These are phyloP conservation scores for Hippasteria phrygiana DNA, from an alignment of 53 echinoderm and acorn worm genomes.

Conservation along the genomic window DNA sequence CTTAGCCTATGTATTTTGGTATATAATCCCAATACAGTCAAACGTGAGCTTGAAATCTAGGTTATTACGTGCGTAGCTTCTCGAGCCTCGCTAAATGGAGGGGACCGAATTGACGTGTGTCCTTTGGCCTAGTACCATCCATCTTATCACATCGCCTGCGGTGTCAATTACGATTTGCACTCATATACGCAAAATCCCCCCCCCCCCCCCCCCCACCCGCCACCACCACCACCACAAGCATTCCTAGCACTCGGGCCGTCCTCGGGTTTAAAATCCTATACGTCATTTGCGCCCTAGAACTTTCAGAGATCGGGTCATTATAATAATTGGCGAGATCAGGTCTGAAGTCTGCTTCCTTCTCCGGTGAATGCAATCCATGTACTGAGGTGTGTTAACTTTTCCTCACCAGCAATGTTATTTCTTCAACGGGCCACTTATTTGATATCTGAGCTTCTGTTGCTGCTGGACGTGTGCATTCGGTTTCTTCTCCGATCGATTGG, in stretches of 20 bases:
- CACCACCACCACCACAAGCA: too few species aligned
- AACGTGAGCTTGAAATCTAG: slow-evolving; percentile 13
- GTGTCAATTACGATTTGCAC: slow-evolving; percentile 49
- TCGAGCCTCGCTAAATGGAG: background rate
- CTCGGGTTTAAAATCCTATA: slow-evolving; percentile 2
- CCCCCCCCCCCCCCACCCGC: too few species aligned
- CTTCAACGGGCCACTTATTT: background rate
- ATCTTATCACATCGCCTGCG: slow-evolving; percentile 39
- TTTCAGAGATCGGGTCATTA: slow-evolving; percentile 9
- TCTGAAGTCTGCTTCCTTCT: background rate
- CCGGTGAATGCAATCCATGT: background rate
- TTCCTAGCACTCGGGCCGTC: slow-evolving; percentile 3
- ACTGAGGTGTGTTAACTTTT: slow-evolving; percentile 15
- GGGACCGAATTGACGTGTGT: slow-evolving; percentile 52
- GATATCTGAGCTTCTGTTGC: background rate
- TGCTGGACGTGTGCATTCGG: background rate
- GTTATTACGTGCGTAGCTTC: slow-evolving; percentile 50
- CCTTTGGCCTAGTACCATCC: slow-evolving; percentile 22
- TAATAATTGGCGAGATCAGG: background rate
- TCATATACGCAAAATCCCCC: background rate
- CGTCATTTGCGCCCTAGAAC: background rate
- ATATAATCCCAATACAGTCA: background rate
- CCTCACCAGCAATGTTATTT: slow-evolving; percentile 8
- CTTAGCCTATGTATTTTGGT: background rate
- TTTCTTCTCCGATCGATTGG: slow-evolving; percentile 2